Conservation (phyloP, 2,797 vertebrate genomes). For the Macropus fuliginosus region DNA sequence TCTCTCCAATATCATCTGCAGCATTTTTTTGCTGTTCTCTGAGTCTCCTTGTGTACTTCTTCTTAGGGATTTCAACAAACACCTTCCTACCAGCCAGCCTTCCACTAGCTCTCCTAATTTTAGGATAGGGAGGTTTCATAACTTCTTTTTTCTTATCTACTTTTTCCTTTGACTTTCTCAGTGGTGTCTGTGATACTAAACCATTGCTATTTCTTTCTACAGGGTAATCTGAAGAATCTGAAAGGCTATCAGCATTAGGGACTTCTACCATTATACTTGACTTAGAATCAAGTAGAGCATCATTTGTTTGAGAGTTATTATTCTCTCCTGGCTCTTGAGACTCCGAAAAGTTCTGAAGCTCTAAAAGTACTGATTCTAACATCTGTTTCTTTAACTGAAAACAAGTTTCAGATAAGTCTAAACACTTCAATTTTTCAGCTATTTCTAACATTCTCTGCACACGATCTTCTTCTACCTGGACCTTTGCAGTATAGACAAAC, state of each 20-base stretch:
- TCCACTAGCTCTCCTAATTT: slow-evolving; percentile 86
- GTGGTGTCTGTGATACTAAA: not conserved
- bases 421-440: slow-evolving; percentile 92
- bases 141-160: slow-evolving; percentile 82
- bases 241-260: slow-evolving; percentile 23
- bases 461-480: slow-evolving; percentile 89
- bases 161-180: slow-evolving; percentile 78
- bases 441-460: slow-evolving; percentile 89
- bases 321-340: slow-evolving; percentile 80
- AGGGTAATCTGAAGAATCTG: not conserved
- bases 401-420: slow-evolving; percentile 91
- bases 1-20: slow-evolving; percentile 52
- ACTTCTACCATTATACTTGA: not conserved
- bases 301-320: not conserved
- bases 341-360: slow-evolving; percentile 87
- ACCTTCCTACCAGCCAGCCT: slow-evolving; percentile 88
- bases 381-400: slow-evolving; percentile 87
- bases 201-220: not conserved
- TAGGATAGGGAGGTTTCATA: slow-evolving; percentile 79
- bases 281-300: slow-evolving; percentile 28
- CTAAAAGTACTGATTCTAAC: slow-evolving; percentile 87
- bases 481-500: slow-evolving; percentile 94
- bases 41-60: slow-evolving; percentile 85
- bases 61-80: slow-evolving; percentile 88
- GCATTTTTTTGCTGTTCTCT: slow-evolving; percentile 82